These are phyloP conservation scores for Calyptomena viridis DNA, from an alignment of 2,113 vertebrate species.

Conservation along the genomic window DNA sequence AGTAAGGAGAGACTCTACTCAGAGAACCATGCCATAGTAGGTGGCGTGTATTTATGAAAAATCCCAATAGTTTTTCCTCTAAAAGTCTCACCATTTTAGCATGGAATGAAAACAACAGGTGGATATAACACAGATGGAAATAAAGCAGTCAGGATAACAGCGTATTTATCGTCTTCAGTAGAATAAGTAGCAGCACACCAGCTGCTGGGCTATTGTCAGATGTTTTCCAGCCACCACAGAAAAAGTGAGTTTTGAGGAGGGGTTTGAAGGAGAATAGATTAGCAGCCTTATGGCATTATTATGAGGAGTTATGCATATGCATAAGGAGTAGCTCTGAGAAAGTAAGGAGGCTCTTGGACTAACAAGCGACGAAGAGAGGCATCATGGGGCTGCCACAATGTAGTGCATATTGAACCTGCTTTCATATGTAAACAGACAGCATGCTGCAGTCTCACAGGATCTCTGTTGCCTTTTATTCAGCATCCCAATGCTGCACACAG, in stretches of 20 bases:
- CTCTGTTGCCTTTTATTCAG: constrained; percentile 20
- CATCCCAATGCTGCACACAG: not conserved
- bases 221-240: constrained; percentile 51
- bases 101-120: constrained; percentile 42
- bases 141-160: not conserved
- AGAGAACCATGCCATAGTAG: not conserved
- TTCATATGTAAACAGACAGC: constrained; percentile 60
- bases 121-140: not conserved
- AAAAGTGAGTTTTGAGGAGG: constrained; percentile 59
- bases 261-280: constrained; percentile 62
- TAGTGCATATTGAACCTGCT: constrained; percentile 41
- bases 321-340: constrained; percentile 58
- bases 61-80: not conserved
- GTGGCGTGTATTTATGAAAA: not conserved
- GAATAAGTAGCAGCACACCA: constrained; percentile 46
- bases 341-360: constrained; percentile 60
- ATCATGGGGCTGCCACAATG: constrained; percentile 26
- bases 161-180: constrained; percentile 34
- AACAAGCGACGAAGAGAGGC: constrained; percentile 33
- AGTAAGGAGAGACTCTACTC: not conserved
- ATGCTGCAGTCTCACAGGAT: constrained; percentile 8
- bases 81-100: not conserved
- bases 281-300: constrained; percentile 55
- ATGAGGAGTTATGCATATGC: constrained; percentile 55
- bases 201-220: constrained; percentile 52